phyloP scores from a whole-genome alignment of 2,113 vertebrate species.

The Antechinus flavipes region DNA sequence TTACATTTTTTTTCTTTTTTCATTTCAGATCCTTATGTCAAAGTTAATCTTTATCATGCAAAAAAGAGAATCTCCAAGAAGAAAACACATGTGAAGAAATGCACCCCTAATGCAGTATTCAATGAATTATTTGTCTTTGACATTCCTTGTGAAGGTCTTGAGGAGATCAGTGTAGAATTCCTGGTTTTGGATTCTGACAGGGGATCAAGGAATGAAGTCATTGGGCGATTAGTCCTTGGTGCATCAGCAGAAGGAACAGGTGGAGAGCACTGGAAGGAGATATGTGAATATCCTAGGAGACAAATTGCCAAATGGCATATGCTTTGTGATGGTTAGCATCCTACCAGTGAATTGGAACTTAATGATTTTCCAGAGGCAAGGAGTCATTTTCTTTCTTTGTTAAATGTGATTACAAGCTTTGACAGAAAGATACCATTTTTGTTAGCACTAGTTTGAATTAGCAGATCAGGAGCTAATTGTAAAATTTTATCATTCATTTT shows the following conservation, averaged over 20 bases:
- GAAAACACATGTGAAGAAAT: conserved; percentile 99
- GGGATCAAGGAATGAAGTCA: conserved; percentile 89
- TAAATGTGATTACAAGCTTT: conserved; percentile 73
- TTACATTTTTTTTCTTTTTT: conserved; percentile 53
- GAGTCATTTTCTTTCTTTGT: conserved; percentile 81
- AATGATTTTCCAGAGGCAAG: conserved; percentile 78
- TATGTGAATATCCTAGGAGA: conserved; percentile 96
- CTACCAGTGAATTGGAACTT: conserved; percentile 60
- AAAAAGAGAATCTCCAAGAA: conserved; percentile 98
- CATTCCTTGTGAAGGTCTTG: conserved; percentile 93
- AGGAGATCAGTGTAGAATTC: conserved; percentile 97
- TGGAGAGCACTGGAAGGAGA: conserved; percentile 98
- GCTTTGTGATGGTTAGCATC: conserved; percentile 92
- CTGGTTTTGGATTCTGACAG: conserved; percentile 98
- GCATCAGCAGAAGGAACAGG: conserved; percentile 90
- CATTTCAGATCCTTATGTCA: conserved; percentile 94
- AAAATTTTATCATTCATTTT: conserved; percentile 71
- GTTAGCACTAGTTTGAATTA: conserved; percentile 76
- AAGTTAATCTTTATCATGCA: conserved; percentile 97
- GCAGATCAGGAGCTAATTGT: conserved; percentile 74
- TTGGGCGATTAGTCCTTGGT: conserved; percentile 92
- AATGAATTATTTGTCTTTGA: conserved; percentile 99
- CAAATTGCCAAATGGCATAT: conserved; percentile 99
- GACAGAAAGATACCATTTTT: conserved; percentile 58
- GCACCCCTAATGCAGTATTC: conserved; percentile 96